These are phyloP conservation scores for Acanthisitta chloris DNA, from an alignment of 2,113 vertebrate species.

Conservation along the genomic window DNA sequence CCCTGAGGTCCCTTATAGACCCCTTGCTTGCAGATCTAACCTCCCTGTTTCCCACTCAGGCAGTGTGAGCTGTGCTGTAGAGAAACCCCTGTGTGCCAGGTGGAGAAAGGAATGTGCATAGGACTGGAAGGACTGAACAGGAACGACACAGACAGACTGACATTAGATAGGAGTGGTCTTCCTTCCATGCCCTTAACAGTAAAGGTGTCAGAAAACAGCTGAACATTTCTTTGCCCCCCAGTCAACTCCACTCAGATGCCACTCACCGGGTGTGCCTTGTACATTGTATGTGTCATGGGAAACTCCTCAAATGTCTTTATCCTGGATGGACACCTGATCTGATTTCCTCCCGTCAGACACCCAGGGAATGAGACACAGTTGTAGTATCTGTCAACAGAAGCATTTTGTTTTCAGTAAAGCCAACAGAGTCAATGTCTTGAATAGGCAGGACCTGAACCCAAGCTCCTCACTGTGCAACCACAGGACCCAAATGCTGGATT, in stretches of 20 bases:
- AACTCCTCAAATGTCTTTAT: conserved; percentile 96
- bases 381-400: conserved; percentile 84
- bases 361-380: conserved; percentile 92
- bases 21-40: background rate
- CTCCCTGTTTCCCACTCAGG: background rate
- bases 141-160: conserved; percentile 28
- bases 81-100: background rate
- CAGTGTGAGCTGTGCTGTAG: background rate
- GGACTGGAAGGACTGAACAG: conserved; percentile 13
- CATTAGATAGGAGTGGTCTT: background rate
- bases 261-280: conserved; percentile 86
- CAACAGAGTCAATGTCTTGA: background rate
- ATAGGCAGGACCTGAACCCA: background rate
- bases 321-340: conserved; percentile 80
- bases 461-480: background rate
- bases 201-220: background rate
- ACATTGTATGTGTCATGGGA: conserved; percentile 84
- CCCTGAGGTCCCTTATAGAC: background rate
- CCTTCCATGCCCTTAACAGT: background rate
- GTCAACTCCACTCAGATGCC: background rate
- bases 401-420: background rate
- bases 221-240: background rate
- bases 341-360: conserved; percentile 82
- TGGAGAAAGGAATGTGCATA: background rate
- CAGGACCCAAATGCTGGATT: background rate